Evolutionary conservation across 2,888 invertebrate species (phyloP).

Genomic region (Nasonia oneida): DNA sequence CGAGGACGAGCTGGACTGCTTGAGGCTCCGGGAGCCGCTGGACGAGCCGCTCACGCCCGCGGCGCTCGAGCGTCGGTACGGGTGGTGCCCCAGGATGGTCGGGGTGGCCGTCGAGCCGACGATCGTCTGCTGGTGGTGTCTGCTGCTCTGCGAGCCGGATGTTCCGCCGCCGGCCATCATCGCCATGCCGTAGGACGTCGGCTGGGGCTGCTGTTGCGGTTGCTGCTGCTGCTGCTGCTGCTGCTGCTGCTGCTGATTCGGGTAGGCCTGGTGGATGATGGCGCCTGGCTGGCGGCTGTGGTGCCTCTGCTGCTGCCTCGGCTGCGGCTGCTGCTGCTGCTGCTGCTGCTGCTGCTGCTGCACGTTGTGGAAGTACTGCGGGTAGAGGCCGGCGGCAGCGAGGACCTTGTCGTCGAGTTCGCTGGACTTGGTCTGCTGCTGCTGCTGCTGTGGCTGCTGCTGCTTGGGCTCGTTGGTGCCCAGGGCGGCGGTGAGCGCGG

Average conservation of each 20-base stretch:
- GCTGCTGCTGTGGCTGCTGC: conserved; percentile 67
- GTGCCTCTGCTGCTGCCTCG: conserved; percentile 54
- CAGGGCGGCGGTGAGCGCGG: conserved; percentile 68
- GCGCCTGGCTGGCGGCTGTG: conserved; percentile 41
- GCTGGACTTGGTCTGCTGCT: conserved; percentile 49
- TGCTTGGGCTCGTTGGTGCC: conserved; percentile 67
- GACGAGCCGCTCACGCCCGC: conserved; percentile 13
- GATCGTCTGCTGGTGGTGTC: conserved; percentile 56
- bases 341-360: conserved; percentile 68
- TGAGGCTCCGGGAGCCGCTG: conserved; percentile 27
- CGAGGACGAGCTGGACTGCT: conserved; percentile 65
- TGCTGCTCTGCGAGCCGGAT: conserved; percentile 57
- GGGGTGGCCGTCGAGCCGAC: conserved; percentile 65
- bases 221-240: conserved; percentile 71
- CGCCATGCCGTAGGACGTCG: not conserved
- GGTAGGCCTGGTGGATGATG: conserved; percentile 59
- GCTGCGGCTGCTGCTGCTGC: conserved; percentile 71
- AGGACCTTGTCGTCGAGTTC: conserved; percentile 66
- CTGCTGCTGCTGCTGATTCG: conserved; percentile 62
- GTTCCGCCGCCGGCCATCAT: conserved; percentile 26
- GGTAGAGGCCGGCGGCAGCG: conserved; percentile 75
- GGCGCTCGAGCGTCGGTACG: conserved; percentile 69
- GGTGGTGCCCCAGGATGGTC: conserved; percentile 63
- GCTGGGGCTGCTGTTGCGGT: conserved; percentile 67
- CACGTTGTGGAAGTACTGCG: conserved; percentile 75